These are phyloP conservation scores for Leptocoma aspasia DNA, from an alignment of 2,113 vertebrate genomes.

Conservation along the genomic window DNA sequence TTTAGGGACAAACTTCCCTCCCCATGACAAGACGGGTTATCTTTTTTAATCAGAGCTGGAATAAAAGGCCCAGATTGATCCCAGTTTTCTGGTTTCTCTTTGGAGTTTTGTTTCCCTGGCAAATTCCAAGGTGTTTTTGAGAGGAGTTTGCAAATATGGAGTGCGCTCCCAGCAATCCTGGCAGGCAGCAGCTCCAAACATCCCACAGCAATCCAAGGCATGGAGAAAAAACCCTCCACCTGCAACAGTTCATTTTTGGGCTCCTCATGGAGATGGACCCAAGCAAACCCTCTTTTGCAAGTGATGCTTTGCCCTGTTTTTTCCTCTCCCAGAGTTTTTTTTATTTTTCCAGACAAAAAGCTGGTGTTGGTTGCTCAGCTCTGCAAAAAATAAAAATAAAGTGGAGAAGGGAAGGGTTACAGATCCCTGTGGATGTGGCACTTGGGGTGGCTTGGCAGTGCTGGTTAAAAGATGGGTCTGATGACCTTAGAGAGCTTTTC, in stretches of 20 bases:
- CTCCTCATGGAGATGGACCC: accelerated
- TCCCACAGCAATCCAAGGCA: not conserved
- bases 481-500: not conserved
- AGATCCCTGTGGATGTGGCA: not conserved
- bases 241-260: accelerated
- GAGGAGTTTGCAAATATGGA: not conserved
- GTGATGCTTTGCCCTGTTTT: not conserved
- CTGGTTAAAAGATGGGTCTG: not conserved
- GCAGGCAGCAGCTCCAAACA: not conserved
- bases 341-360: not conserved
- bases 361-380: not conserved
- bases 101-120: not conserved
- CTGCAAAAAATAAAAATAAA: not conserved
- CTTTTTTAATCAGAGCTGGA: not conserved
- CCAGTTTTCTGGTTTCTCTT: accelerated
- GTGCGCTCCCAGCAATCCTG: accelerated
- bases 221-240: not conserved
- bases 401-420: not conserved
- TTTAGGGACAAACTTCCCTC: not conserved
- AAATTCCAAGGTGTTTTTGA: not conserved
- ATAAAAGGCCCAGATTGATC: not conserved
- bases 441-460: not conserved
- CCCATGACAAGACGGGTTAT: accelerated
- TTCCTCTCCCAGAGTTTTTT: not conserved
- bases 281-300: not conserved